Conservation (phyloP, 2,797 vertebrate genomes). For the Chelon auratus region DNA sequence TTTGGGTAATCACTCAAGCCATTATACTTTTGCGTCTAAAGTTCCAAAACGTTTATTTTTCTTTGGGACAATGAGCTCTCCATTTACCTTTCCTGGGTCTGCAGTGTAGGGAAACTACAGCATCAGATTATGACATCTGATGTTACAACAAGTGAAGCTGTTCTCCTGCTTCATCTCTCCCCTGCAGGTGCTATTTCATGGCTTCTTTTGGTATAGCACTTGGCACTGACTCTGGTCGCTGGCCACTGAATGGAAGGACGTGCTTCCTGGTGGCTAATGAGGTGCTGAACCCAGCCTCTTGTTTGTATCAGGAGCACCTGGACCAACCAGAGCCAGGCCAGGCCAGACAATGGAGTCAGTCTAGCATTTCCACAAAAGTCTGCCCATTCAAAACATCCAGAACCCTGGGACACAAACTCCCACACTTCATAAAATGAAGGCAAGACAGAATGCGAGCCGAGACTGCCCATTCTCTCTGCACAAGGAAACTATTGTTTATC, state of each 20-base stretch:
- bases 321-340: constrained; percentile 62
- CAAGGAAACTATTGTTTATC: constrained; percentile 83
- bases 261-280: constrained; percentile 75
- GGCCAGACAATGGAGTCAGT: constrained; percentile 68
- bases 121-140: constrained; percentile 40
- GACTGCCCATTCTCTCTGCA: constrained; percentile 68
- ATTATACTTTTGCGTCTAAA: constrained; percentile 47
- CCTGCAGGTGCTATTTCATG: constrained; percentile 66
- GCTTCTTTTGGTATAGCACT: constrained; percentile 41
- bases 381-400: constrained; percentile 73
- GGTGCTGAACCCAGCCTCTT: constrained; percentile 73
- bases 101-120: constrained; percentile 26
- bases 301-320: constrained; percentile 80
- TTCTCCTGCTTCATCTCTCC: constrained; percentile 27
- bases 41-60: constrained; percentile 58
- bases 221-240: constrained; percentile 36
- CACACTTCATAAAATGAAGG: constrained; percentile 80
- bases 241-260: constrained; percentile 57
- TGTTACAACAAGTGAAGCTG: constrained; percentile 31
- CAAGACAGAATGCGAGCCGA: constrained; percentile 67
- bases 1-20: constrained; percentile 49
- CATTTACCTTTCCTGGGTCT: constrained; percentile 31
- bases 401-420: constrained; percentile 74
- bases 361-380: constrained; percentile 64
- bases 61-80: constrained; percentile 45